phyloP scores from a whole-genome alignment of 2,888 invertebrate genomes.

The Alentia gelatinosa region DNA sequence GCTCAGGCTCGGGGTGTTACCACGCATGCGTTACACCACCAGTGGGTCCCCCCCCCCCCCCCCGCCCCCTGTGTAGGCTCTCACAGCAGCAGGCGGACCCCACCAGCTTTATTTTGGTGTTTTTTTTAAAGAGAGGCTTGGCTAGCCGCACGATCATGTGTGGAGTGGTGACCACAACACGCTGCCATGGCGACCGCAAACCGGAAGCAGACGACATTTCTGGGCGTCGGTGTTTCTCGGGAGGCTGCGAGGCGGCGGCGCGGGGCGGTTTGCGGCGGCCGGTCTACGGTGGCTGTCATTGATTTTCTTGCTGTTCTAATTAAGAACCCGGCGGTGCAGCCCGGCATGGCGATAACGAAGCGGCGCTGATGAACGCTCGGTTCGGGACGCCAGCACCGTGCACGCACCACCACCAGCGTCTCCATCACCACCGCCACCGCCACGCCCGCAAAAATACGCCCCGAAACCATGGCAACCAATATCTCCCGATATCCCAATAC shows the following conservation, averaged over 20 bases:
- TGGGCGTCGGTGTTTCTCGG: not conserved
- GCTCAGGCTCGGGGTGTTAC: not conserved
- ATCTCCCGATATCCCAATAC: not conserved
- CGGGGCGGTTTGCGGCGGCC: not conserved
- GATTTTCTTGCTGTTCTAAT: conserved; percentile 48
- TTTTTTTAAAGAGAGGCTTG: not conserved
- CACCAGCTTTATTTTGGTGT: not conserved
- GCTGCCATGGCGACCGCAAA: not conserved
- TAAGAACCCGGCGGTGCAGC: not conserved
- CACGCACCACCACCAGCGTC: not conserved
- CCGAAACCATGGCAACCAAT: not conserved
- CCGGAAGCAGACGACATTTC: too few species aligned
- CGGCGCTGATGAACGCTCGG: not conserved
- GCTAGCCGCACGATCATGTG: not conserved
- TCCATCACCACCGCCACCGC: not conserved
- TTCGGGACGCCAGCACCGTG: not conserved
- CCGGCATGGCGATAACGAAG: conserved; percentile 23
- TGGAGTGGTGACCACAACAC: not conserved
- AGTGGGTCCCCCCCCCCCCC: not conserved
- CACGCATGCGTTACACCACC: not conserved
- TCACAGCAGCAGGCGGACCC: not conserved
- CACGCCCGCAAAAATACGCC: not conserved
- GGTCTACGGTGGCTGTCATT: conserved; percentile 33
- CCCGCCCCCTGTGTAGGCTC: not conserved
- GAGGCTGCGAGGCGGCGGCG: not conserved